Percentiles rank a stretch among this genome's conserved stretches.
Conservation (phyloP, 1,140 invertebrate genomes). For the Drosophila erecta region DNA sequence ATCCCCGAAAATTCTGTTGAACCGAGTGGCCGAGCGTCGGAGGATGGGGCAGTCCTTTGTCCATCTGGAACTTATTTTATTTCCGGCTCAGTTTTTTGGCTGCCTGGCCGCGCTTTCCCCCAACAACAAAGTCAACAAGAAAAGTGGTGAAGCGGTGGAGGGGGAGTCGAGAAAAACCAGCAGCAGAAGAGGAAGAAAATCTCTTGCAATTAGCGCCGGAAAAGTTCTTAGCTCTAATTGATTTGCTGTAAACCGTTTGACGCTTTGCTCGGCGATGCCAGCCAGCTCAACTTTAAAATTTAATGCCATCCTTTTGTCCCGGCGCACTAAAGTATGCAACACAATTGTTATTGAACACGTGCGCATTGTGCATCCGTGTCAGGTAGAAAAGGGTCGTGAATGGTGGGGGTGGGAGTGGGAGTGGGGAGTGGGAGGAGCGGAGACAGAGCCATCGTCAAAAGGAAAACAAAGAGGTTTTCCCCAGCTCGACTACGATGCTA, state of each 20-base stretch:
- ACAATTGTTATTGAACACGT: conserved; percentile 81
- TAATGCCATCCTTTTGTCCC: conserved; percentile 58
- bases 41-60: conserved; percentile 45
- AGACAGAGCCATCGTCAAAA: conserved; percentile 67
- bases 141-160: not conserved
- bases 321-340: conserved; percentile 74
- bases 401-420: not conserved
- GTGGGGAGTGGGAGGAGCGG: conserved; percentile 3
- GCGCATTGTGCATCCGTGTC: conserved; percentile 44
- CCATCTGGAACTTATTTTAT: conserved; percentile 75
- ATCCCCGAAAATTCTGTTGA: conserved; percentile 51
- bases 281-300: conserved; percentile 65
- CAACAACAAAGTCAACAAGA: conserved; percentile 70
- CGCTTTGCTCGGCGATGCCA: conserved; percentile 48
- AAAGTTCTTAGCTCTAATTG: conserved; percentile 80
- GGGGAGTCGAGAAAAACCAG: conserved; percentile 9
- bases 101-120: conserved; percentile 36
- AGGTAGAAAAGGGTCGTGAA: not conserved
- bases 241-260: conserved; percentile 81
- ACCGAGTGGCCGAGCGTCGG: conserved; percentile 33
- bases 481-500: conserved; percentile 43
- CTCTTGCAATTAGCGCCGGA: conserved; percentile 73
- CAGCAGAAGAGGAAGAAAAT: conserved; percentile 36
- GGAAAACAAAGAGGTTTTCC: conserved; percentile 71
- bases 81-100: conserved; percentile 69